Evolutionary conservation across 1,140 invertebrate species (phyloP).

Genomic region (Venustaconcha ellipsiformis): DNA sequence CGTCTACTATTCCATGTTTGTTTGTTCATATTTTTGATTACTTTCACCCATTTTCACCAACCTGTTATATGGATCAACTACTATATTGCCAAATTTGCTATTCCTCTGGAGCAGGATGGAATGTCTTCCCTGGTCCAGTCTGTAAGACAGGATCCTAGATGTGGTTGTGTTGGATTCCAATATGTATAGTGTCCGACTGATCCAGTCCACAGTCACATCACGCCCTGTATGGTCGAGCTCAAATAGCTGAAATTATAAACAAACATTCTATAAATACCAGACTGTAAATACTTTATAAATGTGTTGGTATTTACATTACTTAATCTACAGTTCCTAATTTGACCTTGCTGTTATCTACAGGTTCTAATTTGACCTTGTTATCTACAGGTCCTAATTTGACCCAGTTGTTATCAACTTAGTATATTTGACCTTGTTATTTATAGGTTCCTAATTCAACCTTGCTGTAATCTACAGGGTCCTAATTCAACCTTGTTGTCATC

Average conservation of each 20-base stretch:
- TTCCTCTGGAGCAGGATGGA: slow-evolving; percentile 68
- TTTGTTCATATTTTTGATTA: too few relatives aligned
- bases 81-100: slow-evolving; percentile 74
- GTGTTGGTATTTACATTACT: not conserved
- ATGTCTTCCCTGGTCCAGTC: slow-evolving; percentile 42
- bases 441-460: too few relatives aligned
- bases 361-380: too few relatives aligned
- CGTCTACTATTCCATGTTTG: too few relatives aligned
- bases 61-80: slow-evolving; percentile 80
- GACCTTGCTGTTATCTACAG: too few relatives aligned
- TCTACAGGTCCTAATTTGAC: too few relatives aligned
- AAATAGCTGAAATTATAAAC: slow-evolving; percentile 70
- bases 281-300: slow-evolving; percentile 1
- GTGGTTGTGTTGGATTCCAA: slow-evolving; percentile 71
- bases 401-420: too few relatives aligned
- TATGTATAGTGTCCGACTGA: slow-evolving; percentile 81
- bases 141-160: slow-evolving; percentile 41
- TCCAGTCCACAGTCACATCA: slow-evolving; percentile 86
- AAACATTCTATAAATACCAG: not conserved
- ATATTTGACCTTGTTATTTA: too few relatives aligned
- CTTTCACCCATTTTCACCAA: slow-evolving; percentile 53
- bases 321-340: not conserved
- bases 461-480: too few relatives aligned
- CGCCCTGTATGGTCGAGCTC: slow-evolving; percentile 77
- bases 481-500: too few relatives aligned